A percentile compares a stretch with the other conserved stretches of the same genome.
These are phyloP conservation scores for Argyrosomus regius DNA, from an alignment of 2,797 vertebrate genomes.

Conservation along the genomic window DNA sequence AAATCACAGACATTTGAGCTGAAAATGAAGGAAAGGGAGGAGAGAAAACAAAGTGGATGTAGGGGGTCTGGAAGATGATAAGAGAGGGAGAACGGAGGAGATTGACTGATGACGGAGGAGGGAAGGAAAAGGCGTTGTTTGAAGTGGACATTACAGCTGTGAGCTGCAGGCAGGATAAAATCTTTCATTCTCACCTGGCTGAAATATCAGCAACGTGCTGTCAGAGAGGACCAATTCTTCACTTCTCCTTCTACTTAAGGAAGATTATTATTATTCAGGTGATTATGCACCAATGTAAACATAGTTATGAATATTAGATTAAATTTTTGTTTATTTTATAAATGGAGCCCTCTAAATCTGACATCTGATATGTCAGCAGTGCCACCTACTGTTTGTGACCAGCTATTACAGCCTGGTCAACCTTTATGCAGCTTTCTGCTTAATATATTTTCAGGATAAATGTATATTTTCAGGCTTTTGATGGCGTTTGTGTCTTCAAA, in stretches of 20 bases:
- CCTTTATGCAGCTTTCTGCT: background rate
- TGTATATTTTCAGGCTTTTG: too few relatives aligned
- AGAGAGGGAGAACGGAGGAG: background rate
- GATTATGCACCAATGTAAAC: too few relatives aligned
- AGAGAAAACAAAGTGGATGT: background rate
- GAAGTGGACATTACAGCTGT: background rate
- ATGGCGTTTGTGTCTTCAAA: too few relatives aligned
- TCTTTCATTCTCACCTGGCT: background rate
- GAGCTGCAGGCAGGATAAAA: background rate
- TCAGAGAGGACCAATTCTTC: background rate
- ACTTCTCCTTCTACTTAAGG: background rate
- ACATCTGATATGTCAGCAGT: background rate
- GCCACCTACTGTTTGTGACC: background rate
- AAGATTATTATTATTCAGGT: too few relatives aligned
- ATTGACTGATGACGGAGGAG: background rate
- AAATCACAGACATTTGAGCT: constrained; percentile 33
- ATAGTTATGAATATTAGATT: too few relatives aligned
- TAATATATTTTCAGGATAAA: too few relatives aligned
- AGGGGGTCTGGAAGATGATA: background rate
- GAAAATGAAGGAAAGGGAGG: constrained; percentile 8
- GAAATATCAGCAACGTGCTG: background rate
- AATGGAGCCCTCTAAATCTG: too few relatives aligned
- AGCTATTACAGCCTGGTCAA: background rate
- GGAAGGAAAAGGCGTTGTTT: background rate
- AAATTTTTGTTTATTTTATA: too few relatives aligned